Conservation (phyloP, 2,113 vertebrate genomes). For the Agelaius tricolor region DNA sequence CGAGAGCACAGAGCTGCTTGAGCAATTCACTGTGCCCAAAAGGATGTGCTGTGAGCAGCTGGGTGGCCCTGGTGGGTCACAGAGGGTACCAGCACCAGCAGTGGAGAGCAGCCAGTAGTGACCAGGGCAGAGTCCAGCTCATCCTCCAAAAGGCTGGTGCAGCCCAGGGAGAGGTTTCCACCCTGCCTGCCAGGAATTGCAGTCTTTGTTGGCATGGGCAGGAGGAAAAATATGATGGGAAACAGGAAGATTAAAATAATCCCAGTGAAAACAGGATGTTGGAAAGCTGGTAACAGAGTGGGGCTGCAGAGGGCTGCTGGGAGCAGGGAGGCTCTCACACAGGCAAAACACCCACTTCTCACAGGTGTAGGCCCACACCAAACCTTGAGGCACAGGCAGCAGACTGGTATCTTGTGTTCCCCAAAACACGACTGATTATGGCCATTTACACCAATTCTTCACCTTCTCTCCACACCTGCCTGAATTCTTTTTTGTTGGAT, state of each 20-base stretch:
- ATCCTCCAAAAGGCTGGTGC: background rate
- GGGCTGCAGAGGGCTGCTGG: background rate
- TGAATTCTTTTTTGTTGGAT: background rate
- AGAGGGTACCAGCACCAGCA: background rate
- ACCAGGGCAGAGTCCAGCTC: background rate
- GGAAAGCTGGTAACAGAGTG: background rate
- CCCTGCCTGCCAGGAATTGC: conserved; percentile 1
- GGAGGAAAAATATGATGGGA: conserved; percentile 17
- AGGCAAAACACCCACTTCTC: background rate
- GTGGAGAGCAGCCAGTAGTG: accelerated
- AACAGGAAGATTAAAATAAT: conserved; percentile 17
- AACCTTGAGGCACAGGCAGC: background rate
- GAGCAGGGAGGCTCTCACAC: background rate
- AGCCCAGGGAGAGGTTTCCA: background rate
- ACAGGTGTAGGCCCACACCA: background rate
- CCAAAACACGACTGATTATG: background rate
- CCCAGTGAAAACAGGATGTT: background rate
- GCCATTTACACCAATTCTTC: background rate
- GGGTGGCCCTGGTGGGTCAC: background rate
- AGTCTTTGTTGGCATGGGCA: background rate
- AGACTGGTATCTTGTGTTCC: background rate
- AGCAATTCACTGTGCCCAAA: accelerated
- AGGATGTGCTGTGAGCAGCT: accelerated
- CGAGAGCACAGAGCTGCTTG: background rate
- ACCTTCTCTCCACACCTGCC: background rate